A percentile compares a stretch with the other conserved stretches of the same genome.
Evolutionary conservation across 2,113 vertebrate species (phyloP).

Genomic region (Rhinolophus ferrumequinum): DNA sequence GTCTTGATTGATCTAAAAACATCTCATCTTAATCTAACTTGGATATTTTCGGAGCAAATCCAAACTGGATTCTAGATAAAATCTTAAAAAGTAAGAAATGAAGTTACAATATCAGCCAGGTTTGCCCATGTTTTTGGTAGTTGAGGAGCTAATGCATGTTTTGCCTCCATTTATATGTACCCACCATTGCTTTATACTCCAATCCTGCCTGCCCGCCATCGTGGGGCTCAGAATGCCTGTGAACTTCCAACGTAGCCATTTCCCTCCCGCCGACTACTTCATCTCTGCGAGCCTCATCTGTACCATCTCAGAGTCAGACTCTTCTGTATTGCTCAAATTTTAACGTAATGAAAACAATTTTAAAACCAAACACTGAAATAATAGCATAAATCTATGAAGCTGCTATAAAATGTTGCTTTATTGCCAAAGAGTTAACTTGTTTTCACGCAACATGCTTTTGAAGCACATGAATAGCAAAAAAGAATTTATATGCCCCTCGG

Average conservation of each 20-base stretch:
- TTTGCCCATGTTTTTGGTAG: background rate
- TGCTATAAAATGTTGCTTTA: background rate
- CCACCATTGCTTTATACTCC: background rate
- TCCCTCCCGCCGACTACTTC: background rate
- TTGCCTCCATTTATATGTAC: background rate
- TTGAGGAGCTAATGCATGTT: background rate
- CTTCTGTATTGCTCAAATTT: background rate
- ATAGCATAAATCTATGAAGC: background rate
- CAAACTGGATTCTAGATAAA: background rate
- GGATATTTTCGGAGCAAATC: background rate
- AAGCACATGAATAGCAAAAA: background rate
- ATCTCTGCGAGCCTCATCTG: background rate
- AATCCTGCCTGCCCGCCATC: background rate
- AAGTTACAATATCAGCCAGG: background rate
- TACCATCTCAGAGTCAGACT: background rate
- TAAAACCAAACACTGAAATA: background rate
- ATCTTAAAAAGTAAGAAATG: background rate
- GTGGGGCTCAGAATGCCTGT: background rate
- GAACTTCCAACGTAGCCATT: background rate
- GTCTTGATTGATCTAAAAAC: background rate
- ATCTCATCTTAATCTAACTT: background rate
- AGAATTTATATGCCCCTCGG: background rate
- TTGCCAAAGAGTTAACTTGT: constrained; percentile 44
- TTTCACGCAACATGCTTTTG: constrained; percentile 28
- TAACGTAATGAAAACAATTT: background rate